Conservation (phyloP, 2,797 vertebrate genomes). For the Scyliorhinus canicula region DNA sequence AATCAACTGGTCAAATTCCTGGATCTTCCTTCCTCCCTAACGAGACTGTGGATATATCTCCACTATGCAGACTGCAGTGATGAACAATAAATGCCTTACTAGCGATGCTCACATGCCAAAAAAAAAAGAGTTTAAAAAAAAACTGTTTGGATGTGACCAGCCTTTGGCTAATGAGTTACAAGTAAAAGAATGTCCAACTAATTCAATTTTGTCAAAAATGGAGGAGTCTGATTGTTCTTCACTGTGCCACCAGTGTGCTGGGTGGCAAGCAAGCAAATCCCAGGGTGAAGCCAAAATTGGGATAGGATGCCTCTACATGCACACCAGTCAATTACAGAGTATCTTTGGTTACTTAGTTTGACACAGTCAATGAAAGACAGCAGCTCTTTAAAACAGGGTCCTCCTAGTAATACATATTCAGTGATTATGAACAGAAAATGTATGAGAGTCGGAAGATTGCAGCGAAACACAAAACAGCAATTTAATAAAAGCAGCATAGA, state of each 20-base stretch:
- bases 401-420: neutral
- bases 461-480: neutral
- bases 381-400: neutral
- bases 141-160: neutral
- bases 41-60: neutral
- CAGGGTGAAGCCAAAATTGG: neutral
- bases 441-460: neutral
- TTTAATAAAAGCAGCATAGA: neutral
- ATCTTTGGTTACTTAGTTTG: neutral
- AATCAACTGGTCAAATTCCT: neutral
- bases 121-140: neutral
- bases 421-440: neutral
- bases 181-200: neutral
- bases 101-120: neutral
- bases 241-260: neutral
- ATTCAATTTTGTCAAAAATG: neutral
- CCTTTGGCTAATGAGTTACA: neutral
- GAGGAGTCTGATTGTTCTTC: neutral
- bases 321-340: neutral
- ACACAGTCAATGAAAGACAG: neutral
- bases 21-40: neutral
- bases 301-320: neutral
- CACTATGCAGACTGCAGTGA: neutral
- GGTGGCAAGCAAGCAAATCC: neutral
- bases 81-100: neutral